phyloP scores from a whole-genome alignment of 1,140 invertebrate genomes.

The Oryctes rhinoceros region DNA sequence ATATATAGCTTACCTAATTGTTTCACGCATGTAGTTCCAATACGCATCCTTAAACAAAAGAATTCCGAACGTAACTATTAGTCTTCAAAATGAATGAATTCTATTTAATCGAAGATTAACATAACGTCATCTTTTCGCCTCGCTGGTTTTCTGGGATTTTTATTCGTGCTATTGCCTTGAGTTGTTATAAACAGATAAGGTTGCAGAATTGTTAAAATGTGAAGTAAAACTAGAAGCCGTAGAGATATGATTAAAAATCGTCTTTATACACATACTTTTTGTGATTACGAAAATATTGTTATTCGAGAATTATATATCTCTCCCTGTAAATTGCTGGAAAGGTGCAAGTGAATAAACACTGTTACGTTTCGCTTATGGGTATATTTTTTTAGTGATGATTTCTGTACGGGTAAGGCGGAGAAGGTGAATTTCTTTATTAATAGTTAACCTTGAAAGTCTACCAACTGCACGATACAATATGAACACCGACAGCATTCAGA shows the following conservation, averaged over 20 bases:
- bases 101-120: background rate
- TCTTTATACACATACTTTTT: too few relatives aligned
- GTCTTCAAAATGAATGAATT: constrained; percentile 4
- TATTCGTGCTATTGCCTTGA: too few relatives aligned
- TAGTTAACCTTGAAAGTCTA: constrained; percentile 13
- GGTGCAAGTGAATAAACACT: too few relatives aligned
- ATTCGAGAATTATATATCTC: too few relatives aligned
- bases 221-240: too few relatives aligned
- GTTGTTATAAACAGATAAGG: too few relatives aligned
- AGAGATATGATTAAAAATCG: too few relatives aligned
- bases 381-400: too few relatives aligned
- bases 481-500: background rate
- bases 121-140: background rate
- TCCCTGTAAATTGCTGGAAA: too few relatives aligned
- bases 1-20: background rate
- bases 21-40: background rate
- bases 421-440: constrained; percentile 1
- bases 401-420: background rate
- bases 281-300: too few relatives aligned
- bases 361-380: too few relatives aligned
- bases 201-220: too few relatives aligned
- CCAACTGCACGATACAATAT: background rate
- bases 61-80: constrained; percentile 6
- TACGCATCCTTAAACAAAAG: constrained; percentile 8
- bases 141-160: background rate